Evolutionary conservation across 2,797 vertebrate species (phyloP).

Genomic region (Chanos chanos): DNA sequence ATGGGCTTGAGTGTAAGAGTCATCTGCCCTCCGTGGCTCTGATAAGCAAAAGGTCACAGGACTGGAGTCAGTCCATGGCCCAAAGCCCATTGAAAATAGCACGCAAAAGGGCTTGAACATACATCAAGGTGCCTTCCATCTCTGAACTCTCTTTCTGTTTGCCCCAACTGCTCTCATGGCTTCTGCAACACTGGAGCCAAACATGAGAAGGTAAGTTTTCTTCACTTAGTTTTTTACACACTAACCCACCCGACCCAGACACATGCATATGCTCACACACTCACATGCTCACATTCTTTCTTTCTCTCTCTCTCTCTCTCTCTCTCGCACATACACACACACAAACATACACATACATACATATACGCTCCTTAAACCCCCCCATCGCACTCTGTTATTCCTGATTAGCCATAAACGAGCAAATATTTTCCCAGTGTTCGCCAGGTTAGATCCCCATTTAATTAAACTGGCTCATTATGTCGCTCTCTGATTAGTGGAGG

Average conservation of each 20-base stretch:
- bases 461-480: conserved; percentile 99
- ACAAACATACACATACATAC: too few species aligned
- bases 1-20: conserved; percentile 65
- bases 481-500: conserved; percentile 97
- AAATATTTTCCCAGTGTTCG: conserved; percentile 99
- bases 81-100: conserved; percentile 60
- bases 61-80: conserved; percentile 60
- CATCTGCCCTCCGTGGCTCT: conserved; percentile 59
- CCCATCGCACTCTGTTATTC: conserved; percentile 61
- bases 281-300: not conserved
- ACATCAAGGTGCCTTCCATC: not conserved
- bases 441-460: conserved; percentile 99
- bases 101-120: conserved; percentile 17
- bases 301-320: conserved; percentile 8
- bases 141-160: not conserved
- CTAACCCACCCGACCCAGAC: not conserved
- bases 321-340: conserved; percentile 22
- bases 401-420: conserved; percentile 98
- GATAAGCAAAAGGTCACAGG: conserved; percentile 73
- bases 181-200: conserved; percentile 4
- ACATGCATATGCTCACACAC: not conserved
- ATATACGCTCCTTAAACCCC: conserved; percentile 40
- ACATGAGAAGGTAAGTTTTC: conserved; percentile 7
- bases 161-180: not conserved
- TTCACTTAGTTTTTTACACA: not conserved